Evolutionary conservation across 2,888 invertebrate species (phyloP).

Genomic region (Thymelicus lineola): DNA sequence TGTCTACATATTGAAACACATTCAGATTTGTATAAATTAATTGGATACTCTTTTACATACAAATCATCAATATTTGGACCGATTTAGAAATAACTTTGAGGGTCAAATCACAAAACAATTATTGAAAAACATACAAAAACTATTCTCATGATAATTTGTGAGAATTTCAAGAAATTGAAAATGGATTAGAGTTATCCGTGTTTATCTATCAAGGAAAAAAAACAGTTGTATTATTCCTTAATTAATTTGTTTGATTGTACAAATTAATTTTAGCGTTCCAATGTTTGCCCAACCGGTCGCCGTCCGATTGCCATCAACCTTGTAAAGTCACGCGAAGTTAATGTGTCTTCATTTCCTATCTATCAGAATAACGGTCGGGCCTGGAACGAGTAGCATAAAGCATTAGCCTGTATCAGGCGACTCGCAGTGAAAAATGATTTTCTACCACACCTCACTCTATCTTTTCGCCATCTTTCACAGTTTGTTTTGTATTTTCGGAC

Average conservation of each 20-base stretch:
- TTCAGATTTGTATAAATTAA: no score
- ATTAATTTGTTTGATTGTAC: conserved; percentile 17
- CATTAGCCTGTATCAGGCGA: conserved; percentile 79
- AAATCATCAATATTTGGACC: no score
- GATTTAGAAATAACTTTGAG: no score
- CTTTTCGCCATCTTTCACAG: conserved; percentile 74
- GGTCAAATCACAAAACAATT: no score
- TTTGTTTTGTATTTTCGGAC: conserved; percentile 69
- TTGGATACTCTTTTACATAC: no score
- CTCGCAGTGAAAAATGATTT: conserved; percentile 81
- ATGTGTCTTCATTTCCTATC: conserved; percentile 85
- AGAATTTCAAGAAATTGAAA: neutral
- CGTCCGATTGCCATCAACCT: conserved; percentile 50
- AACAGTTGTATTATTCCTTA: neutral
- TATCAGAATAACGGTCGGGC: conserved; percentile 73
- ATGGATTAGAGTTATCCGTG: neutral
- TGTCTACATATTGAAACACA: no score
- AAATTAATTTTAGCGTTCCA: conserved; percentile 36
- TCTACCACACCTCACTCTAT: conserved; percentile 74
- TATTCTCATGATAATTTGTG: neutral
- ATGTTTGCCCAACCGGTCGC: conserved; percentile 52
- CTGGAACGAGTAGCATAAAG: conserved; percentile 65
- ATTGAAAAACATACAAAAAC: no score
- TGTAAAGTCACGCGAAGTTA: conserved; percentile 79
- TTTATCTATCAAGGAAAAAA: neutral